These are phyloP conservation scores for Calycopis cecrops DNA, from an alignment of 1,140 invertebrate genomes.

Conservation along the genomic window DNA sequence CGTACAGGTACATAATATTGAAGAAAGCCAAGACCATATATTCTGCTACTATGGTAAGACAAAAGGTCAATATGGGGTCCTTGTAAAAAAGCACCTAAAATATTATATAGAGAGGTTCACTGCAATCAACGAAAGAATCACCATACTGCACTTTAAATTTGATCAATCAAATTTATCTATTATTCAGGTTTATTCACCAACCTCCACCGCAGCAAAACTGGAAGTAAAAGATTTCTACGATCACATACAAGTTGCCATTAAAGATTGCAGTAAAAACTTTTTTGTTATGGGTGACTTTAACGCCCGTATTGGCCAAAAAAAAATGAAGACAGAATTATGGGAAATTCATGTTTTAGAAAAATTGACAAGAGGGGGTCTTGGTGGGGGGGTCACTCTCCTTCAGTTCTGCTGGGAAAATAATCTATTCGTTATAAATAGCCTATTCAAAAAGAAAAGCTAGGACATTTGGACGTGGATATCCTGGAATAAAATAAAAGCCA, in stretches of 20 bases:
- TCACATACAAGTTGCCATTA: no score
- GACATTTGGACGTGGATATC: no score
- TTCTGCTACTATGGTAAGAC: no score
- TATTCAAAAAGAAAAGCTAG: no score
- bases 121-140: no score
- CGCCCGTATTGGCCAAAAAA: neutral
- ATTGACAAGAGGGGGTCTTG: no score
- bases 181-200: neutral
- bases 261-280: no score
- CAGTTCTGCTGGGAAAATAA: conserved; percentile 12
- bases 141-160: neutral
- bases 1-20: neutral
- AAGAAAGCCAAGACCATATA: neutral
- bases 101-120: neutral
- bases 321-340: neutral
- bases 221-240: no score
- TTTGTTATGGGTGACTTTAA: no score
- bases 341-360: no score
- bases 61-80: neutral
- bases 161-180: neutral
- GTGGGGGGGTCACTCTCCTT: neutral
- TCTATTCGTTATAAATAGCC: conserved; percentile 3
- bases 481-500: conserved; percentile 10
- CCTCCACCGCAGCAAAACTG: neutral
- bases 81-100: neutral